Conservation (phyloP, 2,888 invertebrate genomes). For the Cactoblastis cactorum region DNA sequence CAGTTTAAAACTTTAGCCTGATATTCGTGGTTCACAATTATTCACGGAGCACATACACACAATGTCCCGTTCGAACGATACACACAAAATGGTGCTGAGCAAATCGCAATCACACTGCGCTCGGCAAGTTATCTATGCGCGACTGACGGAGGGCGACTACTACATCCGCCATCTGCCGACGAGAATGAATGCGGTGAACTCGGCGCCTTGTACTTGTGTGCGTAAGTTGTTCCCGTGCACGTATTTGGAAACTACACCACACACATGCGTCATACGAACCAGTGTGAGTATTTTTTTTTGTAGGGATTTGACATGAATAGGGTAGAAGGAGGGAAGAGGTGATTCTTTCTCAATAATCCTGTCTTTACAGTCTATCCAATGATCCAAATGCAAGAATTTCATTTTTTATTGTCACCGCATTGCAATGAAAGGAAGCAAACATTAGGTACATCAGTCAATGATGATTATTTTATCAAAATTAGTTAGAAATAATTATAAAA, state of each 20-base stretch:
- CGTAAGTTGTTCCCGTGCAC: slow-evolving; percentile 39
- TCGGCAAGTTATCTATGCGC: slow-evolving; percentile 75
- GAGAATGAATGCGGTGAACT: slow-evolving; percentile 76
- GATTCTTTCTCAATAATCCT: slow-evolving; percentile 42
- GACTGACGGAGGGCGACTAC: slow-evolving; percentile 76
- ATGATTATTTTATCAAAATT: no score
- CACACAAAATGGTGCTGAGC: slow-evolving; percentile 76
- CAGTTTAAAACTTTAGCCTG: slow-evolving; percentile 40
- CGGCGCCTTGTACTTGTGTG: slow-evolving; percentile 48
- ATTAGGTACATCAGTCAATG: no score
- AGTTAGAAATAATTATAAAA: no score
- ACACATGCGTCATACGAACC: slow-evolving; percentile 37
- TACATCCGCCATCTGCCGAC: slow-evolving; percentile 80
- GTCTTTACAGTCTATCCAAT: slow-evolving; percentile 14
- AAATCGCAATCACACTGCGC: slow-evolving; percentile 60
- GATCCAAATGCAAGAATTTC: slow-evolving; percentile 23
- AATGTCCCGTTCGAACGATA: slow-evolving; percentile 76
- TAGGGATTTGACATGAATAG: slow-evolving; percentile 62
- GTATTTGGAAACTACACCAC: slow-evolving; percentile 36
- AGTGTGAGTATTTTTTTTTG: slow-evolving; percentile 68
- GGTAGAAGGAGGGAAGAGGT: slow-evolving; percentile 34
- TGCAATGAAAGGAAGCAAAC: no score
- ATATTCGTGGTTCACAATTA: slow-evolving; percentile 58
- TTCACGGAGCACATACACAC: slow-evolving; percentile 76
- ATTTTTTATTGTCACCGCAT: no score